Base-by-base conservation (phyloP, 1,140 invertebrate species). In the Aradophagus sp. region DNA sequence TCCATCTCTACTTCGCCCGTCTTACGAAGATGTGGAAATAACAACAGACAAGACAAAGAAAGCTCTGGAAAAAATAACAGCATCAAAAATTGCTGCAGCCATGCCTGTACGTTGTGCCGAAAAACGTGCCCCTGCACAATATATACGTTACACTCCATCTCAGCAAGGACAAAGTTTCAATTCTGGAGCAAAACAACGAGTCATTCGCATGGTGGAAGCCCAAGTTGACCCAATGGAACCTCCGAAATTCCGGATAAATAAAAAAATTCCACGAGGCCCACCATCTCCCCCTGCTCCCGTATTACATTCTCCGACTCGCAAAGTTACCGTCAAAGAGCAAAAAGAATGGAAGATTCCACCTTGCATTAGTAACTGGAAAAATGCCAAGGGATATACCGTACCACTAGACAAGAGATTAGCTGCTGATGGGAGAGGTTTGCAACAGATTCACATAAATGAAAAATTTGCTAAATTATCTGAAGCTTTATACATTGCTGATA, bases 301-400 rank as follows among this genome's bases (percentile, higher is more conserved):
- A 1, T 90, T 99, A 85, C 98, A 99, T 87, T 99, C 97, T 0
- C 98, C 98, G 0, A 97, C 98, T 0, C 89, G 98, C 53, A 95
- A 99, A 83, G 95, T 98, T 0, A 98, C 97, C 3, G 97, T 97
- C 0, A 98, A 99, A 84, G 98, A 99, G 83, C 98, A 99, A 81
- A 94, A 98, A 67, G 97, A 99, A 84, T 99, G 98, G 98, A 99
- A 99, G 86, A 99, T 99, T 74, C 98, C 98, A 11, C 98, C 98
- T 0, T 99, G 98, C 80, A 98, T 99, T 67, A 98, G 96, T 8
- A 99, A 99, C 80, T 99, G 98, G 98, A 99, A 99, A 85, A 99
- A 99, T 82, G 95, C 97, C 1, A 99, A 96, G 89, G 95, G 96
- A 78, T 99, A 99, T 86, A 99, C 98, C 0, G 98, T 99, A 78